A percentile compares a stretch with the other conserved stretches of the same genome.
Conservation (phyloP, 2,797 vertebrate species). For the Pseudochirops corinnae region DNA sequence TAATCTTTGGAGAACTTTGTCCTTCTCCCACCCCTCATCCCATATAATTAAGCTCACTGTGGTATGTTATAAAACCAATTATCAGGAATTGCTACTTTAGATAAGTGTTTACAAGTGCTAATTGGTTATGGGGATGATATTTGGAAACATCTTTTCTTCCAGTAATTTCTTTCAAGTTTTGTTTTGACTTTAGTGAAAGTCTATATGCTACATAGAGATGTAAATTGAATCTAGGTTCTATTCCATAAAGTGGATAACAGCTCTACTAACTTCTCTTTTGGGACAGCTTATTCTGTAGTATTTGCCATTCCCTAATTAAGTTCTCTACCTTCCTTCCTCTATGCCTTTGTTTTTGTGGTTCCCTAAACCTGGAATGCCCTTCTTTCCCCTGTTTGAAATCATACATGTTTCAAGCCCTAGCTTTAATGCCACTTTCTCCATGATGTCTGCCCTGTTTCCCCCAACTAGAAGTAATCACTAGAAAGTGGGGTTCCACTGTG, state of each 20-base stretch:
- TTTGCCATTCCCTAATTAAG: not conserved
- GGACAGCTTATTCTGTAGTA: not conserved
- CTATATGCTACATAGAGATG: not conserved
- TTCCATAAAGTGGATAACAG: not conserved
- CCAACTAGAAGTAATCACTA: not conserved
- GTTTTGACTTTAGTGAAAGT: not conserved
- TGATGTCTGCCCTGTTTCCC: not conserved
- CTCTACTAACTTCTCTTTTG: not conserved
- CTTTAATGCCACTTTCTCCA: not conserved
- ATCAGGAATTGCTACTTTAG: not conserved
- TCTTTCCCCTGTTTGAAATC: not conserved
- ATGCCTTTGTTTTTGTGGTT: not conserved
- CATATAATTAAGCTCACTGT: not conserved
- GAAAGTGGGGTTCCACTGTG: not conserved
- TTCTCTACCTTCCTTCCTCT: not conserved
- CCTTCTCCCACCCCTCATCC: not conserved
- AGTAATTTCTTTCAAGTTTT: not conserved
- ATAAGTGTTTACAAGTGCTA: not conserved
- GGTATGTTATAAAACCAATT: not conserved
- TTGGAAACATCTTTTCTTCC: not conserved
- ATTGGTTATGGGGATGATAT: not conserved
- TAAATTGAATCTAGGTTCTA: not conserved
- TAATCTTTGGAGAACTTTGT: not conserved
- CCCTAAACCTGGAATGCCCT: not conserved
- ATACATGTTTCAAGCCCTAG: not conserved